These are phyloP conservation scores for Aspidiotus rigidus DNA, from an alignment of 2,888 invertebrate genomes.

Conservation along the genomic window DNA sequence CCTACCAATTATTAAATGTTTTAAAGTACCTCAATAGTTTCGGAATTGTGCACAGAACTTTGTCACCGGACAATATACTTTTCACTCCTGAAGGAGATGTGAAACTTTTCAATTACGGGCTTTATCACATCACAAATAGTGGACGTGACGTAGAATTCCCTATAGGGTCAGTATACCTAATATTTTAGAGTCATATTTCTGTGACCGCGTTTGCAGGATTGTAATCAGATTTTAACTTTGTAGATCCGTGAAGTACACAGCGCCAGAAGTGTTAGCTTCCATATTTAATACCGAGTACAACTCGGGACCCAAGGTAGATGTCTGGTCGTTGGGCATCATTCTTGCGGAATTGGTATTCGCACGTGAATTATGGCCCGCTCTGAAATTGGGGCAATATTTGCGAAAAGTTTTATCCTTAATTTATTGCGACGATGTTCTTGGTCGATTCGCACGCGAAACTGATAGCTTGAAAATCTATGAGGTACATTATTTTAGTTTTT, in stretches of 20 bases:
- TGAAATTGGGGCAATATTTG: conserved; percentile 65
- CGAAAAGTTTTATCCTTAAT: conserved; percentile 64
- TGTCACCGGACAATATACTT: conserved; percentile 74
- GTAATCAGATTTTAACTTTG: conserved; percentile 11
- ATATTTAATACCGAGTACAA: conserved; percentile 42
- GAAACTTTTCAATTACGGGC: conserved; percentile 86
- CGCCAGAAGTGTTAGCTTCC: conserved; percentile 67
- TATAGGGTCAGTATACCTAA: conserved; percentile 52
- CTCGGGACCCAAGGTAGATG: conserved; percentile 68
- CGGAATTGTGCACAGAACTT: conserved; percentile 66
- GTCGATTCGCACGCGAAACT: conserved; percentile 70
- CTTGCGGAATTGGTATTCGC: conserved; percentile 68
- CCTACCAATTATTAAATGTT: conserved; percentile 63
- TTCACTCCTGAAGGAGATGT: conserved; percentile 61
- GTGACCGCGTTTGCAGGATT: background rate
- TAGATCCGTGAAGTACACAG: conserved; percentile 66
- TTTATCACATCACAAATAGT: conserved; percentile 80
- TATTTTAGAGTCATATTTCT: background rate
- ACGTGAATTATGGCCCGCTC: conserved; percentile 59
- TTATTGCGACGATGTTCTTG: conserved; percentile 53
- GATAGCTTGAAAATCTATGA: conserved; percentile 57
- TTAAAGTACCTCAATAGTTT: conserved; percentile 62
- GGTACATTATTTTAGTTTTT: conserved; percentile 43
- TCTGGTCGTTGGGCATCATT: conserved; percentile 91
- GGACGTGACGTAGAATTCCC: conserved; percentile 86